A percentile compares a stretch with the other conserved stretches of the same genome.
phyloP scores from a whole-genome alignment of 2,888 invertebrate genomes.

The Epiblema foenella region DNA sequence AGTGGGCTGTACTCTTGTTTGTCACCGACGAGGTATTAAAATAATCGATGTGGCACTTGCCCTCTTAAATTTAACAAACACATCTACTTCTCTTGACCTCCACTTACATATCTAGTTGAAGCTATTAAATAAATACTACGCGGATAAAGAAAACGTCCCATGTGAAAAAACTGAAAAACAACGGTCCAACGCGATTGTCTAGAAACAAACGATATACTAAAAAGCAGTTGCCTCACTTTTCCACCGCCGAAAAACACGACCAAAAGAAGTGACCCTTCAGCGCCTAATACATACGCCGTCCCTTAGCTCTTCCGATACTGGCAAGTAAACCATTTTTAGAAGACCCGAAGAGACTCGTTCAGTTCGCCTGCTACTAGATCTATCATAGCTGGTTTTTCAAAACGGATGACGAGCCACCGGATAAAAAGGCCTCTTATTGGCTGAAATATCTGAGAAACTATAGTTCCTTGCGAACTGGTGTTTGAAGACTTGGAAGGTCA shows the following conservation, averaged over 20 bases:
- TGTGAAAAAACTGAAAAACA: slow-evolving; percentile 26
- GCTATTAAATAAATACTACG: slow-evolving; percentile 10
- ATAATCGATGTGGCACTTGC: neutral
- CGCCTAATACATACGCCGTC: slow-evolving; percentile 1
- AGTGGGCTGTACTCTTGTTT: too few relatives aligned
- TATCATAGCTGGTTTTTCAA: neutral
- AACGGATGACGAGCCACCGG: neutral
- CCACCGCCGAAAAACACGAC: slow-evolving; percentile 4
- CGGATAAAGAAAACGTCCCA: slow-evolving; percentile 26
- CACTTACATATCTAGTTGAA: neutral
- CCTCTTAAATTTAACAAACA: neutral
- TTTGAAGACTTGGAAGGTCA: slow-evolving; percentile 20
- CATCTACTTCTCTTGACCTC: neutral
- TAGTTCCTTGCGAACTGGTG: slow-evolving; percentile 15
- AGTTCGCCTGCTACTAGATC: neutral
- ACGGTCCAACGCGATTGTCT: slow-evolving; percentile 36
- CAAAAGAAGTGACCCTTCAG: slow-evolving; percentile 32
- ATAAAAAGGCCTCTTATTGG: neutral
- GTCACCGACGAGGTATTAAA: too few relatives aligned
- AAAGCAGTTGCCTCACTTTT: slow-evolving; percentile 29
- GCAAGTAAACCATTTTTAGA: slow-evolving; percentile 15
- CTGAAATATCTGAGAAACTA: neutral
- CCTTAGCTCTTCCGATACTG: slow-evolving; percentile 28
- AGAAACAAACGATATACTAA: slow-evolving; percentile 38
- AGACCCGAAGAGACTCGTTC: neutral